Evolutionary conservation across 92 coral and sea anemone species (phyloP).

Genomic region (Nematostella vectensis): DNA sequence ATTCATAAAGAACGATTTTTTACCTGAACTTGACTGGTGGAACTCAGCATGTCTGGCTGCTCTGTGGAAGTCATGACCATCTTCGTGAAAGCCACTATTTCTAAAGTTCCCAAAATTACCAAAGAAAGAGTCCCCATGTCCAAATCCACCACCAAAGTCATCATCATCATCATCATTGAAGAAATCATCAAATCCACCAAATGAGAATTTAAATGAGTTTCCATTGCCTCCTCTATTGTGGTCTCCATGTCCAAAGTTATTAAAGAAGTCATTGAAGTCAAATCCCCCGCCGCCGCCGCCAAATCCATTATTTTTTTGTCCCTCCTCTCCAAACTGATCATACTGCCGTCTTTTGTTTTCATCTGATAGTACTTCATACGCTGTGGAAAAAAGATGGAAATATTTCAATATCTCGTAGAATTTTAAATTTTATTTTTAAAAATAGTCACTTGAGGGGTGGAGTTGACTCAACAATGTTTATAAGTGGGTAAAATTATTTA

Average conservation of each 20-base stretch:
- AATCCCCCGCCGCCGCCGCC: constrained; percentile 38
- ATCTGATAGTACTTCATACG: constrained; percentile 92
- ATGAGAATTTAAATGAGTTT: constrained; percentile 76
- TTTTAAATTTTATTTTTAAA: too few relatives aligned
- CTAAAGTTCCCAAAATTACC: constrained; percentile 33
- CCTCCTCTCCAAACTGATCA: constrained; percentile 98
- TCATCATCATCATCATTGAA: constrained; percentile 80
- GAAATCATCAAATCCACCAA: constrained; percentile 98
- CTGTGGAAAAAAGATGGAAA: constrained; percentile 23
- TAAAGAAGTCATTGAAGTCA: constrained; percentile 75
- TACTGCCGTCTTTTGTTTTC: constrained; percentile 89
- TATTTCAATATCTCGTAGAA: too few relatives aligned
- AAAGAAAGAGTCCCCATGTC: constrained; percentile 43
- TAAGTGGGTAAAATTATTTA: too few relatives aligned
- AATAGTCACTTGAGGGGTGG: too few relatives aligned
- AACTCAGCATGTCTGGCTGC: constrained; percentile 64
- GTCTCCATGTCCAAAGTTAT: constrained; percentile 60
- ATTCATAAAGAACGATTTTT: too few relatives aligned
- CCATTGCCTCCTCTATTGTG: constrained; percentile 49
- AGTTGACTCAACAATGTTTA: too few relatives aligned
- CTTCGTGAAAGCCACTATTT: constrained; percentile 57
- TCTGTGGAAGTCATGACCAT: constrained; percentile 49
- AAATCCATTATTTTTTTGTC: constrained; percentile 69
- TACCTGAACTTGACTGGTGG: too few relatives aligned
- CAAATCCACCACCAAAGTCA: constrained; percentile 51